A percentile compares a stretch with the other conserved stretches of the same genome.
These are phyloP conservation scores for Eristalis pertinax DNA, from an alignment of 2,888 invertebrate genomes.

Conservation along the genomic window DNA sequence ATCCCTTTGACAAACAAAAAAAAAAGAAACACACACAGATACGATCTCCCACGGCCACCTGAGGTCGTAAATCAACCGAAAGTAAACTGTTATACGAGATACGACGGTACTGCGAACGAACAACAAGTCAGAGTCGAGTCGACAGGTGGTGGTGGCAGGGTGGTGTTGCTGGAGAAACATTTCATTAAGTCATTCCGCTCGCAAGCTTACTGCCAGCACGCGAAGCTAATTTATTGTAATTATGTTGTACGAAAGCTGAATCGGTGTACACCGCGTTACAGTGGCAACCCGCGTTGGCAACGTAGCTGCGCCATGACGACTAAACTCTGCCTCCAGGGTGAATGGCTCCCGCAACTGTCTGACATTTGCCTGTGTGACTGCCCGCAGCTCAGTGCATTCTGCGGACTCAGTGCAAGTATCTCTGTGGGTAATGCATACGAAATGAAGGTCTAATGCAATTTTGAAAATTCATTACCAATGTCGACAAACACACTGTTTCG, in stretches of 20 bases:
- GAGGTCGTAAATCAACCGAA: conserved; percentile 23
- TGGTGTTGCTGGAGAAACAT: conserved; percentile 22
- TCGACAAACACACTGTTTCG: conserved; percentile 29
- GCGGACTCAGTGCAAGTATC: conserved; percentile 33
- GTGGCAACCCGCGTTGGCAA: background rate
- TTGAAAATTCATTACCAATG: conserved; percentile 71
- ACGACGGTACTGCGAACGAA: background rate
- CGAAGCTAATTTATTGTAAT: conserved; percentile 71
- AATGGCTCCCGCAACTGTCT: conserved; percentile 57
- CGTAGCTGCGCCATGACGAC: conserved; percentile 27
- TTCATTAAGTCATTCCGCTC: conserved; percentile 67
- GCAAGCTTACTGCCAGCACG: conserved; percentile 62
- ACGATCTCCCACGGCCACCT: background rate
- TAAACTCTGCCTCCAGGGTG: conserved; percentile 58
- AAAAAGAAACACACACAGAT: background rate
- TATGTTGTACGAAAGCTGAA: conserved; percentile 65
- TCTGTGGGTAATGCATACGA: conserved; percentile 65
- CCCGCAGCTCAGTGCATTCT: conserved; percentile 27
- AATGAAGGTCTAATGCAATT: conserved; percentile 70
- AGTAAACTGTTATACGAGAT: conserved; percentile 8
- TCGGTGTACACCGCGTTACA: conserved; percentile 28
- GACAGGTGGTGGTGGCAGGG: background rate
- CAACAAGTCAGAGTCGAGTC: background rate
- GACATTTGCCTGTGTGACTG: background rate
- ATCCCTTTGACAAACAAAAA: background rate